These are phyloP conservation scores for Elysia crispata DNA, from an alignment of 2,888 invertebrate species.

Conservation along the genomic window DNA sequence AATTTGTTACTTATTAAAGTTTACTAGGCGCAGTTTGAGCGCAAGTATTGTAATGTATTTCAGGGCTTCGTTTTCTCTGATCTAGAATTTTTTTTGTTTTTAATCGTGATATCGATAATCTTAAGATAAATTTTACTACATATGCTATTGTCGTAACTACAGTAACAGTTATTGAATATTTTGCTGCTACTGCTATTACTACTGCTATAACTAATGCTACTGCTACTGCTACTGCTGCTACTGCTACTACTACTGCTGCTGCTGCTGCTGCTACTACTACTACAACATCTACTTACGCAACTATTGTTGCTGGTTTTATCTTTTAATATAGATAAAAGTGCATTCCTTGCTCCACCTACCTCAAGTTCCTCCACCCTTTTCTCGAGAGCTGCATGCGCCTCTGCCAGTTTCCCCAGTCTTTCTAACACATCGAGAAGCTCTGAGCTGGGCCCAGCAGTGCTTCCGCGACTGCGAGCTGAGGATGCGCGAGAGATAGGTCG, in stretches of 20 bases:
- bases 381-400: slow-evolving; percentile 67
- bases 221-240: slow-evolving; percentile 5
- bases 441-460: slow-evolving; percentile 68
- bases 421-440: slow-evolving; percentile 73
- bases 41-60: too few relatives aligned
- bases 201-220: neutral
- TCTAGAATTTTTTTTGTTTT: too few relatives aligned
- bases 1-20: too few relatives aligned
- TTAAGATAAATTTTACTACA: too few relatives aligned
- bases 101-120: too few relatives aligned
- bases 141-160: too few relatives aligned
- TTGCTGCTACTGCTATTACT: too few relatives aligned
- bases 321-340: too few relatives aligned
- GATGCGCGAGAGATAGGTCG: slow-evolving; percentile 51
- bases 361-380: slow-evolving; percentile 71
- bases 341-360: slow-evolving; percentile 60
- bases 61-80: too few relatives aligned
- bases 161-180: too few relatives aligned
- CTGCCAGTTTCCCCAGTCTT: slow-evolving; percentile 69
- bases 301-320: neutral
- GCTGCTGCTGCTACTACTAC: slow-evolving; percentile 5
- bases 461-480: slow-evolving; percentile 57
- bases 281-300: neutral
- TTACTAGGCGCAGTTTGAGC: too few relatives aligned
- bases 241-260: slow-evolving; percentile 10